Evolutionary conservation across 2,888 invertebrate species (phyloP), one percentile per base, ranked within the genome.

Genomic region (Drosophila anomelani): DNA sequence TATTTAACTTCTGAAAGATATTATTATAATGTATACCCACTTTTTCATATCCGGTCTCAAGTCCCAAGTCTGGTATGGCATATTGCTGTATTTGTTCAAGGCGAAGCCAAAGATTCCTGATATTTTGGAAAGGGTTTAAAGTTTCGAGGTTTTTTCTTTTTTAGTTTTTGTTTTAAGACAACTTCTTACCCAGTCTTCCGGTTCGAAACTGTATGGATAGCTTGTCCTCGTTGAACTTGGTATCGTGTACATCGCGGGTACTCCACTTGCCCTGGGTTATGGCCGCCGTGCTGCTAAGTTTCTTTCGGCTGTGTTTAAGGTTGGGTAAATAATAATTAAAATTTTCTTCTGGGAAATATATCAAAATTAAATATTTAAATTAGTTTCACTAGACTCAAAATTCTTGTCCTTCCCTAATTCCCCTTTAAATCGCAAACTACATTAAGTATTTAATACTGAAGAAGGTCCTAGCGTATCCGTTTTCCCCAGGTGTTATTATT

Each of bases 11-110:
- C 4, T 7, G 4, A 10, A 17, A 29, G 4, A n/a, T 8, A 2
- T 1, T 6, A 9, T 15, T 38, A 13, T 7, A 23, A 32, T 36
- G 1, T 13, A 13, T n/a, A 47, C 66, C 59, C 75, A 90, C 92
- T 88, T 88, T 69, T 93, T 93, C 0, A 93, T 92, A 85, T 95
- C 95, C 0, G 97, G 97, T 77, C 95, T 95, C 9, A 97, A 86
- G 81, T 97, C 97, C 96, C 97, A 97, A 0, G 95, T 95, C 91
- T 97, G 97, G 90, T 95, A 97, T 0, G 97, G 97, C 87, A 97
- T 93, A 91, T 97, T 97, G 64, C 95, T 94, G 91, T 96, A 97
- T 58, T 95, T 94, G 68, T 95, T 94, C 0, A 95, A 93, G 0
- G 96, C 97, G 71, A 97, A 94, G 0, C 96, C 97, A 72, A 96